Evolutionary conservation across 2,888 invertebrate species (phyloP).

Genomic region (Lepidochitona cinerea): DNA sequence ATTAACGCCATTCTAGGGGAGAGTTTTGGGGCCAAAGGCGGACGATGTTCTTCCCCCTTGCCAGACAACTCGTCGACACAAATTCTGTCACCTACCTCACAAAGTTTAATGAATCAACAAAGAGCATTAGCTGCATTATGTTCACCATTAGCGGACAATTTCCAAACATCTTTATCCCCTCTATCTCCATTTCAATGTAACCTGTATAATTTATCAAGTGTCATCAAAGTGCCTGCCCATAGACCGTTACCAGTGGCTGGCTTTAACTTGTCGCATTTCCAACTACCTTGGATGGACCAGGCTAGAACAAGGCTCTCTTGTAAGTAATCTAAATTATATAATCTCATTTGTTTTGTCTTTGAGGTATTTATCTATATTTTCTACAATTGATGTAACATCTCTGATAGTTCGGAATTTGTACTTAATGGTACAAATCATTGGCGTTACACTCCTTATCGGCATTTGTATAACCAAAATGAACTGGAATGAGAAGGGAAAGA

Average conservation of each 20-base stretch:
- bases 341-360: too few relatives aligned
- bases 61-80: not conserved
- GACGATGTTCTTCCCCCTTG: not conserved
- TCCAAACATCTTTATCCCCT: not conserved
- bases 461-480: too few relatives aligned
- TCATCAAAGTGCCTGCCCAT: conserved; percentile 54
- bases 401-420: too few relatives aligned
- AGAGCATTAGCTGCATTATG: not conserved
- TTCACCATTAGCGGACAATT: not conserved
- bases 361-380: too few relatives aligned
- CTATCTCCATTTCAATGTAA: conserved; percentile 2
- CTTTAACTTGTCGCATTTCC: not conserved
- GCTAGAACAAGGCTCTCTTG: not conserved
- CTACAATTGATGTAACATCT: too few relatives aligned
- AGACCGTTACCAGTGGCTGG: conserved; percentile 29
- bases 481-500: too few relatives aligned
- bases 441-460: too few relatives aligned
- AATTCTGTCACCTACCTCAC: not conserved
- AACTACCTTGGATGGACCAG: conserved; percentile 4
- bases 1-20: conserved; percentile 52
- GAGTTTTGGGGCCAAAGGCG: not conserved
- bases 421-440: too few relatives aligned
- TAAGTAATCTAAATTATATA: too few relatives aligned
- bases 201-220: conserved; percentile 21
- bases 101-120: not conserved